A percentile compares a stretch with the other conserved stretches of the same genome.
Conservation (phyloP, 2,797 vertebrate genomes). For the Enoplosus armatus region DNA sequence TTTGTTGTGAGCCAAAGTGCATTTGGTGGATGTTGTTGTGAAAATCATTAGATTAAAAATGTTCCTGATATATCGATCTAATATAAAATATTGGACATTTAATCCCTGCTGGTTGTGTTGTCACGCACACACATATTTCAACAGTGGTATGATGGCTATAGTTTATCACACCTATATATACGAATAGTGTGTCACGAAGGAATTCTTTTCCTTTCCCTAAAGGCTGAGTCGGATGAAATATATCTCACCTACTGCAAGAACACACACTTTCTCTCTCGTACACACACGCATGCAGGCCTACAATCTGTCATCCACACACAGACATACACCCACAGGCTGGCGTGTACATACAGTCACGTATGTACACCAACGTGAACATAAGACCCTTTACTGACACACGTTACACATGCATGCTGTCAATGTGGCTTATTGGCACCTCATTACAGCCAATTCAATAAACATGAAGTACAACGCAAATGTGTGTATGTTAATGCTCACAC, state of each 20-base stretch:
- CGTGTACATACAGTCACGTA: constrained; percentile 1
- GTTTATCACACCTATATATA: constrained; percentile 37
- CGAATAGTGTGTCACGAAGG: constrained; percentile 5
- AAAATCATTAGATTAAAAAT: background rate
- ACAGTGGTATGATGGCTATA: constrained; percentile 6
- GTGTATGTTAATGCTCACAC: background rate
- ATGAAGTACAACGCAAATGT: background rate
- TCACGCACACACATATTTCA: constrained; percentile 10
- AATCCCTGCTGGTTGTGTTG: too few species aligned
- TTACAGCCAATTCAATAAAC: background rate
- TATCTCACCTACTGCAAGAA: constrained; percentile 10
- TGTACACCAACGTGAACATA: background rate
- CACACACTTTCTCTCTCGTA: constrained; percentile 7
- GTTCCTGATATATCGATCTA: background rate
- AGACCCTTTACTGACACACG: background rate
- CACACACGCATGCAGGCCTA: background rate
- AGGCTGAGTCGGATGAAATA: constrained; percentile 39
- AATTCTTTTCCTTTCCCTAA: constrained; percentile 4
- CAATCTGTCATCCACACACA: constrained; percentile 21
- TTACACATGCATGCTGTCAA: constrained; percentile 5
- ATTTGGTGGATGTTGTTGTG: background rate
- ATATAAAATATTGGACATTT: background rate
- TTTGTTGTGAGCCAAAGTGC: background rate
- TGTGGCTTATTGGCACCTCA: constrained; percentile 11
- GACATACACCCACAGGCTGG: constrained; percentile 38